These are phyloP conservation scores for Rallus crepitans DNA, from an alignment of 2,797 vertebrate species.

Conservation along the genomic window DNA sequence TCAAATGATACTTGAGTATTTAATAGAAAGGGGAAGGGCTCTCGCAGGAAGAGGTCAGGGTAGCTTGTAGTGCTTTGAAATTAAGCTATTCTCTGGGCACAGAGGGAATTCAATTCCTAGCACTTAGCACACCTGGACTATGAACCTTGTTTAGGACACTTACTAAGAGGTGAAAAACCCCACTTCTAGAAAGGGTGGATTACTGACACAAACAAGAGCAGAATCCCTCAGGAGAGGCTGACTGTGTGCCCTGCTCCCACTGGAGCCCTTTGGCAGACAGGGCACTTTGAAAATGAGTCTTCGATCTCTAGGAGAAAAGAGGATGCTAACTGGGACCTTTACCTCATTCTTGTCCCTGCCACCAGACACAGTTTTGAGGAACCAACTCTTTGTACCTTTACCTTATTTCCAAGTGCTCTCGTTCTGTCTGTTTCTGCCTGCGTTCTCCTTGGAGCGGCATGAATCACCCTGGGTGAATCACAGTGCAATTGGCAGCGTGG, in stretches of 20 bases:
- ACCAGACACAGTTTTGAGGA: not conserved
- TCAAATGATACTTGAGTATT: not conserved
- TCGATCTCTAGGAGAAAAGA: not conserved
- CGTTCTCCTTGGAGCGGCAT: not conserved
- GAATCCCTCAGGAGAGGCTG: not conserved
- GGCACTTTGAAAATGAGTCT: not conserved
- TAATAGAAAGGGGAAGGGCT: not conserved
- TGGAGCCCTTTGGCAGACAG: not conserved
- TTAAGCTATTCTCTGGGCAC: not conserved
- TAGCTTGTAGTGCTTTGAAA: not conserved
- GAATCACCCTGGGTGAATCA: not conserved
- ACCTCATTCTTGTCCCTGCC: not conserved
- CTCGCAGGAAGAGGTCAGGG: not conserved
- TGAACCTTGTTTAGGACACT: not conserved
- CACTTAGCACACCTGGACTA: not conserved
- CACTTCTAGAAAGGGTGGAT: not conserved
- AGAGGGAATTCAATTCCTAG: not conserved
- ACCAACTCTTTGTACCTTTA: not conserved
- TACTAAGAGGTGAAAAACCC: not conserved
- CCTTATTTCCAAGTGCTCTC: not conserved
- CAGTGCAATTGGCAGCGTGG: fast-evolving
- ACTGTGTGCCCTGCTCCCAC: not conserved
- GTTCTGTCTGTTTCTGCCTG: not conserved
- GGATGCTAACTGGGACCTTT: not conserved
- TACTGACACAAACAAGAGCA: not conserved